phyloP scores from a whole-genome alignment of 2,113 vertebrate species.

The Notarius lentiginosus region DNA sequence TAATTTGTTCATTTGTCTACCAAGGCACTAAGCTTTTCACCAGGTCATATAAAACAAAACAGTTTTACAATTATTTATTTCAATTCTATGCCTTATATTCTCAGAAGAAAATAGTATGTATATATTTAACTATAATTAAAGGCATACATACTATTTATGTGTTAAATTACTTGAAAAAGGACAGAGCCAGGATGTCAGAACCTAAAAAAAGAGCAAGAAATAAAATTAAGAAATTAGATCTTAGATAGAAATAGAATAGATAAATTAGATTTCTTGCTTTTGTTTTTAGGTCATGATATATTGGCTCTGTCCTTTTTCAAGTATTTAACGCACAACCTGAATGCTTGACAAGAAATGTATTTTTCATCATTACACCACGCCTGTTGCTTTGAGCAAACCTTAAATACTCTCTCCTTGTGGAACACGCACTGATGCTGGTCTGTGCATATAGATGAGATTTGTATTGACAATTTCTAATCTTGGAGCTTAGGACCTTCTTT shows the following conservation, averaged over 20 bases:
- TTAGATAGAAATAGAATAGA: no score
- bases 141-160: no score
- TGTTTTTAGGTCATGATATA: neutral
- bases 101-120: neutral
- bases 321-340: no score
- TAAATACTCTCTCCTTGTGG: conserved; percentile 10
- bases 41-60: neutral
- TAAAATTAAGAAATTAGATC: no score
- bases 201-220: no score
- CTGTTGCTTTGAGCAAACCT: conserved; percentile 18
- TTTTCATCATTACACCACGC: neutral
- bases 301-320: neutral
- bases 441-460: conserved; percentile 37
- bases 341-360: no score
- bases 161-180: no score
- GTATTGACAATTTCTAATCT: conserved; percentile 30
- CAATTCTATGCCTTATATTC: neutral
- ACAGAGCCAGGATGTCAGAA: no score
- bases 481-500: conserved; percentile 12
- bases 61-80: neutral
- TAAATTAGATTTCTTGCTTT: neutral
- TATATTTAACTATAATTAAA: neutral
- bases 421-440: conserved; percentile 10
- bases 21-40: neutral
- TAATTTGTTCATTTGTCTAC: neutral